Conservation (phyloP, 2,888 invertebrate species). For the Himalopsyche japonica region DNA sequence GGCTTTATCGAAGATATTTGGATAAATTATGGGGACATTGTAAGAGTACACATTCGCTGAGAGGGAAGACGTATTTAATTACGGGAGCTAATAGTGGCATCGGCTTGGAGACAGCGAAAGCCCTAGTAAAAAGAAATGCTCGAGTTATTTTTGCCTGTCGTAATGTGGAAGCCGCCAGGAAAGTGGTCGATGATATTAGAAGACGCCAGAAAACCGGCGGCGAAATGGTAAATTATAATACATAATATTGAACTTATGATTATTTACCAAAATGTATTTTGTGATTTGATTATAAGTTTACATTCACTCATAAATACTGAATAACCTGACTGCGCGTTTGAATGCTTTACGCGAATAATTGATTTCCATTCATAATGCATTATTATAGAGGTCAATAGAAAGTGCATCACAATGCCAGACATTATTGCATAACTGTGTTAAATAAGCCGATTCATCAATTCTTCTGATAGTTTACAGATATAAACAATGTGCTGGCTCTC, state of each 20-base stretch:
- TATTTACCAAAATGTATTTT: no score
- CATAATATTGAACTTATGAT: neutral
- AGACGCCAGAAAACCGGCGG: constrained; percentile 8
- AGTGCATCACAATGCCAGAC: no score
- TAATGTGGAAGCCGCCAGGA: constrained; percentile 65
- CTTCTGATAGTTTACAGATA: no score
- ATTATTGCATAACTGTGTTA: no score
- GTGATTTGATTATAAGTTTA: no score
- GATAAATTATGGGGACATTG: constrained; percentile 56
- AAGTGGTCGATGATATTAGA: constrained; percentile 68
- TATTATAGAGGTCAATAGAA: no score
- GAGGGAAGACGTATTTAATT: constrained; percentile 74
- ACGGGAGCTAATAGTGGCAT: constrained; percentile 87
- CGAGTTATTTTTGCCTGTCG: constrained; percentile 81
- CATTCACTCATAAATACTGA: no score
- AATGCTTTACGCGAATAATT: no score
- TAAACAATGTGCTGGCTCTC: no score
- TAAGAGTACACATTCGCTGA: constrained; percentile 58
- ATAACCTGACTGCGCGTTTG: no score
- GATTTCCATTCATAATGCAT: no score
- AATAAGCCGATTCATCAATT: no score
- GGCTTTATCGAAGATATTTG: constrained; percentile 51
- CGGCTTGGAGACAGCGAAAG: constrained; percentile 77
- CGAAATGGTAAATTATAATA: constrained; percentile 11
- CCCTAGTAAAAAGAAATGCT: constrained; percentile 72